Evolutionary conservation across 2,797 vertebrate species (phyloP).

Genomic region (Carapus acus): DNA sequence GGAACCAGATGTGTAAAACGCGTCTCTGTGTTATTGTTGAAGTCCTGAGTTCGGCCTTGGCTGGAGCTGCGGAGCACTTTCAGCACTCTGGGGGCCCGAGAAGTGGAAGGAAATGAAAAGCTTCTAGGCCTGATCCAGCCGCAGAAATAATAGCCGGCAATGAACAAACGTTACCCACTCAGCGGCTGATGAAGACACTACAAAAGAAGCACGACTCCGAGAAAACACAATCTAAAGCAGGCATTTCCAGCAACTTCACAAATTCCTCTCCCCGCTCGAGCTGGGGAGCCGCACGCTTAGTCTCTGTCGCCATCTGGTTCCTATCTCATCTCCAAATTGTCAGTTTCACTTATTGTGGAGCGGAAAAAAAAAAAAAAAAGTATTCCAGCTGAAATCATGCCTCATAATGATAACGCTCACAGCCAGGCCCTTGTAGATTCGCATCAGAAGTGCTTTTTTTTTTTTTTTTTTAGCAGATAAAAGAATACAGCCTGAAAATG

Average conservation of each 20-base stretch:
- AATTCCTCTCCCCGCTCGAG: slow-evolving; percentile 48
- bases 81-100: slow-evolving; percentile 29
- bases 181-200: slow-evolving; percentile 43
- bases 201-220: slow-evolving; percentile 42
- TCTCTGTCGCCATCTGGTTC: slow-evolving; percentile 56
- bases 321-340: slow-evolving; percentile 59
- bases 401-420: slow-evolving; percentile 59
- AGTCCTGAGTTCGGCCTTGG: slow-evolving; percentile 2
- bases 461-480: slow-evolving; percentile 37
- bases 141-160: slow-evolving; percentile 20
- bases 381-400: slow-evolving; percentile 61
- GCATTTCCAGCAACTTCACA: slow-evolving; percentile 54
- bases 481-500: slow-evolving; percentile 51
- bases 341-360: slow-evolving; percentile 64
- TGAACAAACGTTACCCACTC: slow-evolving; percentile 33
- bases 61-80: slow-evolving; percentile 26
- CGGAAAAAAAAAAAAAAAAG: slow-evolving; percentile 62
- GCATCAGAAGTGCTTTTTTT: slow-evolving; percentile 49
- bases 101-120: slow-evolving; percentile 41
- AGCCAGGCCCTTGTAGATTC: slow-evolving; percentile 53
- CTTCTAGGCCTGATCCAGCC: slow-evolving; percentile 19
- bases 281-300: slow-evolving; percentile 58
- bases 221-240: slow-evolving; percentile 58
- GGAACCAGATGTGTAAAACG: no score
- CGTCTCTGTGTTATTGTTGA: neutral